phyloP scores from a whole-genome alignment of 1,140 invertebrate genomes.

The Temnothorax nylanderi region DNA sequence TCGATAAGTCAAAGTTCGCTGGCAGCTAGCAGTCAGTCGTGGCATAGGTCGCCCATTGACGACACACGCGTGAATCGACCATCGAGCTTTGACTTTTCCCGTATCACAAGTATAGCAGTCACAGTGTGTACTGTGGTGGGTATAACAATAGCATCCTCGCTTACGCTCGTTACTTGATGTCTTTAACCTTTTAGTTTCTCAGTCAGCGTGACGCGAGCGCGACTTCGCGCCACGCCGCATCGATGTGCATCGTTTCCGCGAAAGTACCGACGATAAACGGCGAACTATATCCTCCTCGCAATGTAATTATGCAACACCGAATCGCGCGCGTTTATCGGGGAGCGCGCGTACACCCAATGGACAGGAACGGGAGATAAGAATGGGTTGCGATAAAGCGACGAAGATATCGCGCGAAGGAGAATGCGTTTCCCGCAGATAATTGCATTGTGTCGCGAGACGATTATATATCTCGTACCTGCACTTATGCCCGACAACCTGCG shows the following conservation, averaged over 20 bases:
- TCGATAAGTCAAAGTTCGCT: conserved; percentile 42
- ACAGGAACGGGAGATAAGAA: conserved; percentile 36
- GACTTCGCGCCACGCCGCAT: conserved; percentile 16
- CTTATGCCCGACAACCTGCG: conserved; percentile 2
- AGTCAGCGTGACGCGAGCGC: conserved; percentile 16
- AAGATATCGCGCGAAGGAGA: conserved; percentile 19
- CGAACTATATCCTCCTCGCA: not conserved
- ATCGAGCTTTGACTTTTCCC: conserved; percentile 49
- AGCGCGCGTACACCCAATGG: not conserved
- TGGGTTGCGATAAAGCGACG: conserved; percentile 23
- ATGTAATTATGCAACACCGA: conserved; percentile 34
- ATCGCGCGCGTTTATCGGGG: conserved; percentile 23
- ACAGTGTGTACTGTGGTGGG: not conserved
- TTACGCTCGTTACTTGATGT: conserved; percentile 38
- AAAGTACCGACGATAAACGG: not conserved
- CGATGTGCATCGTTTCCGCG: conserved; percentile 16
- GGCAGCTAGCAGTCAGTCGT: not conserved
- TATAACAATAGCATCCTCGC: conserved; percentile 47
- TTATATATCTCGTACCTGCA: conserved; percentile 9
- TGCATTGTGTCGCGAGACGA: conserved; percentile 12
- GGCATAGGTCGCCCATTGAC: conserved; percentile 30
- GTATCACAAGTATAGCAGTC: not conserved
- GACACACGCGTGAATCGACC: conserved; percentile 54
- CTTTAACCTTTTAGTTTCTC: conserved; percentile 52
- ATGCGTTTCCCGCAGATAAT: conserved; percentile 30